A percentile compares a stretch with the other conserved stretches of the same genome.
Conservation (phyloP, 2,113 vertebrate species). For the Saguinus midas region DNA sequence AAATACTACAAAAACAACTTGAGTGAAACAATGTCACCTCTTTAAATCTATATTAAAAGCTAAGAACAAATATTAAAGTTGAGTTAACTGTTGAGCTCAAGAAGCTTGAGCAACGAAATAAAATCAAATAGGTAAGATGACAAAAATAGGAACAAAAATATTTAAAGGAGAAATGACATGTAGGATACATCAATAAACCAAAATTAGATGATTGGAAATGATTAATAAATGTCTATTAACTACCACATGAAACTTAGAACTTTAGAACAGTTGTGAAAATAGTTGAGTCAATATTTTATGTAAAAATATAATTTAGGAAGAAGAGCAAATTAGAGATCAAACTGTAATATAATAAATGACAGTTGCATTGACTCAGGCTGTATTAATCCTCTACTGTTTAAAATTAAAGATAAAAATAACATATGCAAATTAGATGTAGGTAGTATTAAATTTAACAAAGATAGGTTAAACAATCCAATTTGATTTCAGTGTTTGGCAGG, state of each 20-base stretch:
- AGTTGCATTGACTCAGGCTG: constrained; percentile 65
- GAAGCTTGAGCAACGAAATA: background rate
- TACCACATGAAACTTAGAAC: constrained; percentile 3
- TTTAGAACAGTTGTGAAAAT: constrained; percentile 69
- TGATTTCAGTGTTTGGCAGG: constrained; percentile 71
- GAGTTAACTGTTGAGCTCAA: background rate
- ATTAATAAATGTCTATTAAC: background rate
- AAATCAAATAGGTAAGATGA: background rate
- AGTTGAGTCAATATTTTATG: constrained; percentile 70
- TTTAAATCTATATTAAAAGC: background rate
- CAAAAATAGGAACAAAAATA: background rate
- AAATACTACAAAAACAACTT: background rate
- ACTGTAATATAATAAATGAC: constrained; percentile 68
- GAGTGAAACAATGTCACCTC: background rate
- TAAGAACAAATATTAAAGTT: background rate
- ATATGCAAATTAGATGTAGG: constrained; percentile 78
- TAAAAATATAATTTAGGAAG: constrained; percentile 75
- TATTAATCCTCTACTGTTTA: constrained; percentile 46
- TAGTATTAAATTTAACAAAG: constrained; percentile 77
- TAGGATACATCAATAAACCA: background rate
- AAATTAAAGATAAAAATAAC: constrained; percentile 78
- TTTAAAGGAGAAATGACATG: background rate
- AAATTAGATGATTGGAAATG: background rate
- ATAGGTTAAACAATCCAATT: constrained; percentile 67
- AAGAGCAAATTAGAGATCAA: constrained; percentile 65